phyloP scores from a whole-genome alignment of 1,140 invertebrate genomes.

The Macrobrachium rosenbergii region DNA sequence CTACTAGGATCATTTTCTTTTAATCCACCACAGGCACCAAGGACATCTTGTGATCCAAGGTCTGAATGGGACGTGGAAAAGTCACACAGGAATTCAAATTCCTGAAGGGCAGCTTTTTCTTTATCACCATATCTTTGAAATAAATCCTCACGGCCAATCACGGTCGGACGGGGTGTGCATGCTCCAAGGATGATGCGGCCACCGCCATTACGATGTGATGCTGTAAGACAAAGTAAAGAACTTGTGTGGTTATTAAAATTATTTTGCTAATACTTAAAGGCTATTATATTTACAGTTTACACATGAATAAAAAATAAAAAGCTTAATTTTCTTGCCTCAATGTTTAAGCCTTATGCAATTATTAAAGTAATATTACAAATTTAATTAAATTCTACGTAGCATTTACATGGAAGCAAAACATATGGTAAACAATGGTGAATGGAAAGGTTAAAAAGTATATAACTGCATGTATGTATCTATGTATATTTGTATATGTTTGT shows the following conservation, averaged over 20 bases:
- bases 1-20: no score
- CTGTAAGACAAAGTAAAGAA: slow-evolving; percentile 11
- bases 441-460: no score
- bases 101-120: slow-evolving; percentile 49
- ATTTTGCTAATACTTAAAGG: not conserved
- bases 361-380: no score
- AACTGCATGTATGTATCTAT: not conserved
- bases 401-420: no score
- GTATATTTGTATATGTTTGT: not conserved
- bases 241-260: not conserved
- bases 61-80: slow-evolving; percentile 58
- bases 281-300: not conserved
- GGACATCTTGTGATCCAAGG: slow-evolving; percentile 49
- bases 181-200: slow-evolving; percentile 31
- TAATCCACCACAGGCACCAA: not conserved
- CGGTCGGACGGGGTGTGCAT: slow-evolving; percentile 35
- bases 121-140: slow-evolving; percentile 52
- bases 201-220: slow-evolving; percentile 54
- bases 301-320: not conserved
- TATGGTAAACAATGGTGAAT: no score
- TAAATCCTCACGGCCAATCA: slow-evolving; percentile 52
- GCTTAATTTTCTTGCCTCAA: not conserved
- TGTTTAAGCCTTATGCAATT: no score
- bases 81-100: slow-evolving; percentile 57
- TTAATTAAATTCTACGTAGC: no score